Base-by-base conservation (phyloP, 1,140 invertebrate genomes). In the Teleopsis dalmanni region DNA sequence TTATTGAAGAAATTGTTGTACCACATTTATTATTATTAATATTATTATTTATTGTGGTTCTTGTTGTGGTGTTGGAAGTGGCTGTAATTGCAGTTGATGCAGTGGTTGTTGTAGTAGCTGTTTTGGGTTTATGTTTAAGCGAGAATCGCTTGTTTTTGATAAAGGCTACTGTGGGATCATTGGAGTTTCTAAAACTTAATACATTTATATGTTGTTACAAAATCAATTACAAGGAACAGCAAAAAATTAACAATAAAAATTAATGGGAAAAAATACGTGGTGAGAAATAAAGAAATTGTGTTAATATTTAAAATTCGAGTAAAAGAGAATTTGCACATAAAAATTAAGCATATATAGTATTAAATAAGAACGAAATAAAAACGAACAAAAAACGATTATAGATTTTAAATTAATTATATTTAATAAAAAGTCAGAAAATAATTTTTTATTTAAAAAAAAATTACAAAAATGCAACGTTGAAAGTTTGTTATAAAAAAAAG, bases 111-210 rank as follows among this genome's bases (percentile, higher is more conserved):
- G 25, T 43, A 31, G 29, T 29, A 3, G 18, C 42, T 11, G 27
- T 21, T 44, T 27, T 44, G 26, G 27, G 35, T 23, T 59, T 63
- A 57, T 67, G 57, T 64, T 60, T 66, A 34, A 67, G 60, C 55
- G 64, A 67, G 53, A 67, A 67, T 50, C 64, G 61, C 59, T 65
- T 67, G 52, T 62, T 65, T 62, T 55, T 67, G 55, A 65, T 57
- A 62, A 67, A 67, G 62, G 64, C 57, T 57, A 65, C 62, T 60
- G 61, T 60, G 45, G 62, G 54, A 59, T 58, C 58, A 59, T 59
- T 58, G 62, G 62, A 59, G 58, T 65, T 64, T 62, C 62, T 44
- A 31, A 36, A 36, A 36, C 45, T 37, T 36, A 47, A 47, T n/a
- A n/a, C n/a, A n/a, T n/a, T n/a, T n/a, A n/a, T n/a, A n/a, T n/a